These are phyloP conservation scores for Amphiprion percula DNA, from an alignment of 2,113 vertebrate genomes.

Conservation along the genomic window DNA sequence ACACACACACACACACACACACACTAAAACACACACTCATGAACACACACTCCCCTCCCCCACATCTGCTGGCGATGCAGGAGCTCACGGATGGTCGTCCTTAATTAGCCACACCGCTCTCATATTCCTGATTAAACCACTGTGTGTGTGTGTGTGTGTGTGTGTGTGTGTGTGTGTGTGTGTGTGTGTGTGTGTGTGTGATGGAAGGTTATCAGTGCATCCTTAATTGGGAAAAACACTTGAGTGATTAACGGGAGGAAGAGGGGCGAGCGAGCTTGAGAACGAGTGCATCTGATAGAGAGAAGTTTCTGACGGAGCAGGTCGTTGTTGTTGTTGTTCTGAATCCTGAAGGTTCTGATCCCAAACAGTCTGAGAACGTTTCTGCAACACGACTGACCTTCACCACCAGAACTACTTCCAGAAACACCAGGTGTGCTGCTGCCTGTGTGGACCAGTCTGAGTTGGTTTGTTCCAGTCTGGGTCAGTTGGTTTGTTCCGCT, in stretches of 20 bases:
- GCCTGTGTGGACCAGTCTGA: too few relatives aligned
- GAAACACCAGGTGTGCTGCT: too few relatives aligned
- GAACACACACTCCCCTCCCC: slow-evolving; percentile 39
- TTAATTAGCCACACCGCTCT: slow-evolving; percentile 75
- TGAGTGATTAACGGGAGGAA: slow-evolving; percentile 67
- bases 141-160: slow-evolving; percentile 35
- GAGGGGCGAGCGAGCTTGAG: slow-evolving; percentile 47
- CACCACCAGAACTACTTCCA: neutral
- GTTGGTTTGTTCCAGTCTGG: too few relatives aligned
- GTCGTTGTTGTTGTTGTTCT: neutral
- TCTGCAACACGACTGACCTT: neutral
- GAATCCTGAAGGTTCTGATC: slow-evolving; percentile 5
- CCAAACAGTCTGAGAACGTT: neutral
- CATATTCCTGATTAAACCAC: slow-evolving; percentile 71
- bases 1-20: slow-evolving; percentile 14
- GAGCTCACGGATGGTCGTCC: slow-evolving; percentile 61
- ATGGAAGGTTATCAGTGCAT: slow-evolving; percentile 71
- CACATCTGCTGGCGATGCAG: slow-evolving; percentile 66
- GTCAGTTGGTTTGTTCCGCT: too few relatives aligned
- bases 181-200: slow-evolving; percentile 39
- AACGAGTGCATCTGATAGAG: slow-evolving; percentile 8
- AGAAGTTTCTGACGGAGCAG: slow-evolving; percentile 9
- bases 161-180: slow-evolving; percentile 36
- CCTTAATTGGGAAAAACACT: slow-evolving; percentile 80
- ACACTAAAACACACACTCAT: slow-evolving; percentile 24